Conservation (phyloP, 2,888 invertebrate genomes). For the Proisotoma minuta region DNA sequence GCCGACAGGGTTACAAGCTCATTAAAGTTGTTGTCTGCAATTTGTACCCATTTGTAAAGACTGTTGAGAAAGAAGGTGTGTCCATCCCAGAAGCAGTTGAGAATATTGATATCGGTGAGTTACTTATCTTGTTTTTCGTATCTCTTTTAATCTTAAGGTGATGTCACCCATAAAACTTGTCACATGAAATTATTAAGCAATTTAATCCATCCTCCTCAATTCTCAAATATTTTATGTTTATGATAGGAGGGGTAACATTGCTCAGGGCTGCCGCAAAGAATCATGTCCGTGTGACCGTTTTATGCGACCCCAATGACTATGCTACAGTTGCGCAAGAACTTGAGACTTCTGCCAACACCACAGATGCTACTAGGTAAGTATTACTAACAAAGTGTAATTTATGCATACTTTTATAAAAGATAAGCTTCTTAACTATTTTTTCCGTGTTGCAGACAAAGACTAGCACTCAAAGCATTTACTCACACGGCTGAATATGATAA, state of each 20-base stretch:
- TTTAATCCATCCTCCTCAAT: neutral
- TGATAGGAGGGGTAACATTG: constrained; percentile 76
- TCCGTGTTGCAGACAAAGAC: constrained; percentile 60
- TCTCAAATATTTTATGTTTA: constrained; percentile 19
- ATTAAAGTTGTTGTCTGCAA: constrained; percentile 91
- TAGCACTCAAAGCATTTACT: constrained; percentile 90
- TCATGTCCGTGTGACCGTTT: constrained; percentile 85
- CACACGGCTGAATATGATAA: constrained; percentile 92
- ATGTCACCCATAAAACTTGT: too few species aligned
- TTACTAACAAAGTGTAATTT: neutral
- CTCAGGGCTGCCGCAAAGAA: constrained; percentile 96
- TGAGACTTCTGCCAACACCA: constrained; percentile 60
- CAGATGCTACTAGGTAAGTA: constrained; percentile 63
- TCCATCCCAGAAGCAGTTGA: constrained; percentile 85
- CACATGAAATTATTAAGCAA: neutral
- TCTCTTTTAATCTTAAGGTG: too few species aligned
- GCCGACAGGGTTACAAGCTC: constrained; percentile 70
- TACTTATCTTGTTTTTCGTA: neutral
- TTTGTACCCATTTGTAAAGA: constrained; percentile 89
- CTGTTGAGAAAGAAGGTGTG: constrained; percentile 73
- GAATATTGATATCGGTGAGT: constrained; percentile 84
- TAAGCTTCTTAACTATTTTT: neutral
- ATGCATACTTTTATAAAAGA: neutral
- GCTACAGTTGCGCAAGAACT: constrained; percentile 68
- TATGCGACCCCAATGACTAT: constrained; percentile 90